Percentiles rank a stretch among this genome's conserved stretches.
These are phyloP conservation scores for Phylloscopus whistleri DNA, from an alignment of 2,113 vertebrate genomes.

Conservation along the genomic window DNA sequence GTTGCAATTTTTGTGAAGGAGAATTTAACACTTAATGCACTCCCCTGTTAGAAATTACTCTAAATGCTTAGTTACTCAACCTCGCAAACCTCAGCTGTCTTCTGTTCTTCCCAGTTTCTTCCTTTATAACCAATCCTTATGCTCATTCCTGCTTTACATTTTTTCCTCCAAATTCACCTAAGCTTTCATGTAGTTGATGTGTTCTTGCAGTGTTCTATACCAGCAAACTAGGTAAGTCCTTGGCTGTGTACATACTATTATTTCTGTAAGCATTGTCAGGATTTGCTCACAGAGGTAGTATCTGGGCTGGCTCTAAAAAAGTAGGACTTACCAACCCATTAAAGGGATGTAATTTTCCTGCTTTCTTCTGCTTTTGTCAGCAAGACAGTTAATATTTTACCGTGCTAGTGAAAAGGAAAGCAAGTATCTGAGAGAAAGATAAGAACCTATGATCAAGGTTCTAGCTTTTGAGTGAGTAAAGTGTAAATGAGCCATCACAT, in stretches of 20 bases:
- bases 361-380: background rate
- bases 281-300: background rate
- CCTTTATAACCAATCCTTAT: background rate
- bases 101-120: background rate
- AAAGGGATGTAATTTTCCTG: background rate
- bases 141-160: background rate
- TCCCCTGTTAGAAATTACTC: background rate
- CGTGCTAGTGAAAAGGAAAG: background rate
- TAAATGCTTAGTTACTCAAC: background rate
- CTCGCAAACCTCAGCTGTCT: background rate
- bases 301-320: background rate
- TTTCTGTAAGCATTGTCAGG: background rate
- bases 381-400: constrained; percentile 5
- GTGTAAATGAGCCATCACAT: background rate
- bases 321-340: background rate
- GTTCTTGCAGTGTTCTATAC: background rate
- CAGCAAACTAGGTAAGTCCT: background rate
- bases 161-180: background rate
- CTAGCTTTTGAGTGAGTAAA: background rate
- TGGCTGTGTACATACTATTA: background rate
- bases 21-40: background rate
- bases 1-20: background rate
- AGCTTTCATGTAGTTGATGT: background rate
- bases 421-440: background rate
- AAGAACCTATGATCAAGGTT: background rate